Base-by-base conservation (phyloP, 2,113 vertebrate species). In the Columba janthina region DNA sequence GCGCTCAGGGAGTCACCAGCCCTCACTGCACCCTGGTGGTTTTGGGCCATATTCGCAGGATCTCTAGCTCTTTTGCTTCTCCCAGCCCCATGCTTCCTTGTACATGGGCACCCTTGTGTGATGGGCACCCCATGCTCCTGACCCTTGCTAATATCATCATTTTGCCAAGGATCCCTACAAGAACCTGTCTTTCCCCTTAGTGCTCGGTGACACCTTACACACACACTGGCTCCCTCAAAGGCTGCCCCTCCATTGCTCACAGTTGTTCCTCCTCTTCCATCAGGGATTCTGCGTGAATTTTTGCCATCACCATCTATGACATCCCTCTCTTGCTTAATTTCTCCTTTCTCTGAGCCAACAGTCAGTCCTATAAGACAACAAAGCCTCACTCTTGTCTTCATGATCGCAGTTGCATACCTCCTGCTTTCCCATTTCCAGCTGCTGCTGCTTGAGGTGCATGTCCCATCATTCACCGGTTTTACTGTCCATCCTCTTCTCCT, bases 21-120 rank as follows among this genome's bases (percentile, higher is more conserved):
- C 54, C 29, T 65, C 32, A 15, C 15, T 15, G 25, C 18, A 54
- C 3, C 8, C 38, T 13, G 10, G 21, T 5, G 78, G 29, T 44
- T 87, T 32, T 42, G 28, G 79, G 36, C 11, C n/a, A 6, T 2
- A 5, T 58, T 54, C 69, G 50, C 58, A 11, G 36, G 18, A 70
- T 34, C 28, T 58, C 51, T 26, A 60, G 3, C 5, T 54, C 42
- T 62, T 62, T 64, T 71, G 40, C 36, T 78, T 5, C 46, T 88
- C 28, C 31, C 75, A 72, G 19, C 3, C n/a, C 58, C 21, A 3
- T 4, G 29, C 26, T 44, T 25, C 21, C 24, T 11, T 13, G 32
- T 31, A 61, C 0, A 0, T 1, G 2, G 13, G 24, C 3, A 4
- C 28, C 44, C 19, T 60, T 22, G 42, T 20, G 24, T 60, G 25